Conservation (phyloP, 2,888 invertebrate genomes). For the Sepiola atlantica region DNA sequence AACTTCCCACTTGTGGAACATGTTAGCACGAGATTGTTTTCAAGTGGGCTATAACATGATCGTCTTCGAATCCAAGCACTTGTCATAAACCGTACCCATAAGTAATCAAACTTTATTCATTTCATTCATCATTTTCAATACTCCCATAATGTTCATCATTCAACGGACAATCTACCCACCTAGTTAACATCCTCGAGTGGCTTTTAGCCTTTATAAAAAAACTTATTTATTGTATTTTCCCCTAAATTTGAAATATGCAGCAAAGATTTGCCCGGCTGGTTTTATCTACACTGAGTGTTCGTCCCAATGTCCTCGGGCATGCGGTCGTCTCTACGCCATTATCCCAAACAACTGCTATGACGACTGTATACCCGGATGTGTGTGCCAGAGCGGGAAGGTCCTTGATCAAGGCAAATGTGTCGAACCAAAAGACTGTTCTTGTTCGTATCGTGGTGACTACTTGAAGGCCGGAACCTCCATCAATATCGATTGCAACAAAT, state of each 20-base stretch:
- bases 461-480: constrained; percentile 57
- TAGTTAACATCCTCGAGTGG: too few species aligned
- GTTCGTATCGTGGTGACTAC: constrained; percentile 57
- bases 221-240: too few species aligned
- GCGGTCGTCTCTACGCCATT: constrained; percentile 45
- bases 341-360: constrained; percentile 47
- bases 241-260: constrained; percentile 45
- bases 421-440: constrained; percentile 60
- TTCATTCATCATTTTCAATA: too few species aligned
- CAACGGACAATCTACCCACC: too few species aligned
- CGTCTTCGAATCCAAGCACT: too few species aligned
- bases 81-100: too few species aligned
- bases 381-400: constrained; percentile 86
- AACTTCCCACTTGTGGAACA: too few species aligned
- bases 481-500: constrained; percentile 63
- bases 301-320: constrained; percentile 50
- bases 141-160: too few species aligned
- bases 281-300: constrained; percentile 50
- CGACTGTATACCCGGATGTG: constrained; percentile 89
- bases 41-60: too few species aligned
- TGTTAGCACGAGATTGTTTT: too few species aligned
- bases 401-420: constrained; percentile 64
- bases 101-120: too few species aligned
- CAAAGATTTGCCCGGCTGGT: constrained; percentile 49
- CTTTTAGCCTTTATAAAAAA: too few species aligned